These are phyloP conservation scores for Furnarius figulus DNA, from an alignment of 2,113 vertebrate genomes.

Conservation along the genomic window DNA sequence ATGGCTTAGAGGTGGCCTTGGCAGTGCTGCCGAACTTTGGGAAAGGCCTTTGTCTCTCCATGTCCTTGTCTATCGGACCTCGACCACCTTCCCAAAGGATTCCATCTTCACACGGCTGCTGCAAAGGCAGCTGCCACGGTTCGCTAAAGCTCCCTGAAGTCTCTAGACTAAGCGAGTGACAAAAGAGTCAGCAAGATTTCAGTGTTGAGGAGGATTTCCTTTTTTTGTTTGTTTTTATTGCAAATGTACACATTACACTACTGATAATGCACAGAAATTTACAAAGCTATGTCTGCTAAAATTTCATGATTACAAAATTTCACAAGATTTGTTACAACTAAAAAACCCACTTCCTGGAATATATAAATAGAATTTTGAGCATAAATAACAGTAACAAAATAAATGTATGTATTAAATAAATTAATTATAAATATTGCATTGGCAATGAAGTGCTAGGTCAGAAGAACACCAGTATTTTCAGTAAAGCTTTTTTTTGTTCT, in stretches of 20 bases:
- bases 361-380: conserved; percentile 77
- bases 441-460: conserved; percentile 75
- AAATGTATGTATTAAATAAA: conserved; percentile 77
- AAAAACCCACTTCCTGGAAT: conserved; percentile 46
- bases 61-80: neutral
- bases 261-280: neutral
- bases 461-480: neutral
- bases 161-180: neutral
- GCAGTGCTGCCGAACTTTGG: neutral
- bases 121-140: neutral
- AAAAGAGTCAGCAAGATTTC: neutral
- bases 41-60: neutral
- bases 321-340: conserved; percentile 31
- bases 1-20: neutral
- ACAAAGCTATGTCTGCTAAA: neutral
- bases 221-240: conserved; percentile 28
- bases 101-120: neutral
- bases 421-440: conserved; percentile 81
- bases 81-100: neutral
- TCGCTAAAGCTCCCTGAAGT: neutral
- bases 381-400: conserved; percentile 84
- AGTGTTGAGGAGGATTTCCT: neutral
- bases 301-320: conserved; percentile 35
- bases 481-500: neutral
- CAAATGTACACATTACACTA: conserved; percentile 42